Base-by-base conservation (phyloP, 2,797 vertebrate species). In the Echeneis naucrates region DNA sequence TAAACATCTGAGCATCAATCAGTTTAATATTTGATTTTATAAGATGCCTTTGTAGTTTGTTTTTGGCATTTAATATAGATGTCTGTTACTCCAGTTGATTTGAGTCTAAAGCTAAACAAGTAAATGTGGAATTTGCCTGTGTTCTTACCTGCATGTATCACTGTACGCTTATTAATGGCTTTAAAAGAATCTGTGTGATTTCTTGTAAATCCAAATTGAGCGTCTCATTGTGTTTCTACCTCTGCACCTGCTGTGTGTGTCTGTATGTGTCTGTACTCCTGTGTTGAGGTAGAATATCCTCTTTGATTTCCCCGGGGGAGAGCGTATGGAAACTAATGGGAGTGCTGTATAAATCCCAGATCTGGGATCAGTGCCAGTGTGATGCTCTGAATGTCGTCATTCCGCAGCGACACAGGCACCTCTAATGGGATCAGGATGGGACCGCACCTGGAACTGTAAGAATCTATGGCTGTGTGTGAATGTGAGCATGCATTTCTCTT, bases 391-490 rank as follows among this genome's bases (percentile, higher is more conserved):
- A 87, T 89, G 88, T 84, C 88, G 78, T 91, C 90, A 93, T 93
- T 88, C 87, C 89, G 86, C 82, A 92, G 65, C 48, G 78, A 91
- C 83, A 83, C 66, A 90, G 85, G 91, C 91, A 89, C 73, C 50
- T 17, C 82, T 92, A 93, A 94, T 89, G 74, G 80, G 87, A 93
- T 86, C 92, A 87, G 86, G 84, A 89, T 90, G 82, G 65, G 69
- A 75, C 66, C 55, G 89, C 91, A 93, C 90, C 92, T 93, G 92
- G 81, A 76, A 60, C 72, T 70, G 45, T 17, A 80, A 45, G 51
- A 54, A 24, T 78, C 58, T 53, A 48, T 19, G 38, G 59, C 19
- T 80, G 40, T 51, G 72, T 51, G 19, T 60, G 59, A 52, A 42
- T 55, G 42, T 32, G 56, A 21, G 68, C 26, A 32, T 62, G 38